These are phyloP conservation scores for Papilio polyxenes DNA, from an alignment of 1,140 invertebrate genomes.

Conservation along the genomic window DNA sequence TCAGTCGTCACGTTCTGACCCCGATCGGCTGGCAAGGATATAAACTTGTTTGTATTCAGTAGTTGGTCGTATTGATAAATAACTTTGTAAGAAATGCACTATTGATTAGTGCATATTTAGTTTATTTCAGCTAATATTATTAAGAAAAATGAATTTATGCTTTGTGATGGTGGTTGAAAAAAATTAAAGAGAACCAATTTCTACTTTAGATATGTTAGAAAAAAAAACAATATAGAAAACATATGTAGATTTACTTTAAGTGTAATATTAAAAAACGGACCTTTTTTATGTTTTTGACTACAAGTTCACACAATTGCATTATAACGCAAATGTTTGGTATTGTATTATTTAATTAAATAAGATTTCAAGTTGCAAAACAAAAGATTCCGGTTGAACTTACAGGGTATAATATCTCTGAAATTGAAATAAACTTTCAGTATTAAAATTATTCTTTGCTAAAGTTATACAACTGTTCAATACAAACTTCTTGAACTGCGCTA, in stretches of 20 bases:
- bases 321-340: too few relatives aligned
- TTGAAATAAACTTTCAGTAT: slow-evolving; percentile 28
- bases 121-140: neutral
- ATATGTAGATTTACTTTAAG: too few relatives aligned
- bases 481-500: slow-evolving; percentile 33
- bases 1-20: slow-evolving; percentile 1
- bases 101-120: neutral
- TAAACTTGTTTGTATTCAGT: slow-evolving; percentile 14
- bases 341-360: neutral
- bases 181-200: too few relatives aligned
- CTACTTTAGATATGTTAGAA: too few relatives aligned
- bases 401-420: slow-evolving; percentile 9
- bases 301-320: too few relatives aligned
- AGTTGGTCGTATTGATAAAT: neutral
- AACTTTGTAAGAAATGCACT: neutral
- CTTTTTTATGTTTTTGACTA: too few relatives aligned
- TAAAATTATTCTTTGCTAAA: slow-evolving; percentile 30
- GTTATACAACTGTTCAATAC: slow-evolving; percentile 31
- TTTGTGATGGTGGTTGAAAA: too few relatives aligned
- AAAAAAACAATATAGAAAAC: too few relatives aligned
- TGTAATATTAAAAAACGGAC: too few relatives aligned
- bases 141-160: too few relatives aligned
- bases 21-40: neutral
- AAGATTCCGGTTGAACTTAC: neutral
- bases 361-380: neutral